Evolutionary conservation across 2,113 vertebrate species (phyloP), one percentile per base, ranked within the genome.

Genomic region (Brachyhypopomus occidentalis): DNA sequence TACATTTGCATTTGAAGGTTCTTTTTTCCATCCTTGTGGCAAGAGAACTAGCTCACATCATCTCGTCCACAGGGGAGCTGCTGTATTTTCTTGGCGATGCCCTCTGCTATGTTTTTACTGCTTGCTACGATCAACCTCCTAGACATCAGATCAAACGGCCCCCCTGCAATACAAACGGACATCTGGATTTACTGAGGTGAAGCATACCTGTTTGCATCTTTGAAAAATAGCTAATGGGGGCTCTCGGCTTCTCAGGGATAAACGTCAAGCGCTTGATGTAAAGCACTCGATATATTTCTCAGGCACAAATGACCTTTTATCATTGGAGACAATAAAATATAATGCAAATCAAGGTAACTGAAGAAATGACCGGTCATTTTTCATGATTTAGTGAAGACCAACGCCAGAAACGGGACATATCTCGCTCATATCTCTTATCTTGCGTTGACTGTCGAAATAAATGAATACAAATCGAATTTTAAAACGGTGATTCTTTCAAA

Each of bases 81-180:
- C 0, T 94, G 94, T 76, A 98, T 90, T 84, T 94, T 94, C 89
- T 92, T 92, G 56, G 94, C 93, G 78, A 98, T 95, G 81, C 92
- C 93, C 66, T 96, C 92, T 1, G 93, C 97, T 20, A 98, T 83
- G 25, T 86, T 85, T 87, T 20, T 90, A 89, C 89, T 97, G 84
- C 94, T 96, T 76, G 97, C 96, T 52, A 95, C 92, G 80, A 98
- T 98, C 90, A 98, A 91, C 92, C 97, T 91, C 84, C 96, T 93
- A 77, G 97, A 98, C 97, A 98, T 98, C 93, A 98, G 89, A 88
- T 98, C 97, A 87, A 98, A 98, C 0, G 96, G 92, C n/a, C 93
- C 95, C 72, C 97, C 97, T 98, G 88, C 81, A 86, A 77, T n/a
- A 69, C 20, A 38, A 1, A 2, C n/a, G 34, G 4, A 59, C 25